Evolutionary conservation across 1,140 invertebrate species (phyloP), one percentile per base, ranked within the genome.

Genomic region (Drosophila rufa): DNA sequence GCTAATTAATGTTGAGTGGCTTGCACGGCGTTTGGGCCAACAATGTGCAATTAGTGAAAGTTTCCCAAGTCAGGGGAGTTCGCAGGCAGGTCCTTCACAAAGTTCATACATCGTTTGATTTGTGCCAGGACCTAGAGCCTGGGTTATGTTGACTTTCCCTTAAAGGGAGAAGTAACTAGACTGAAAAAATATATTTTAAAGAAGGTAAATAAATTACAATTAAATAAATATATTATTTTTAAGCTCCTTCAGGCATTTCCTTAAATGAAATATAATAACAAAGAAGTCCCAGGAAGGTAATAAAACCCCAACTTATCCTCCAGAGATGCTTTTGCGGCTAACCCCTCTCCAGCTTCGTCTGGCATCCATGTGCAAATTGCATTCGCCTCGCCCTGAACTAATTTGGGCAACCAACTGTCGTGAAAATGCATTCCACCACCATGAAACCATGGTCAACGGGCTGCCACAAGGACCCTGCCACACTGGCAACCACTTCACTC

Each of bases 1-100:
- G 68, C 78, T 85, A 85, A 85, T 85, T 85, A 85, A 85, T 85
- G 82, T 69, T 70, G 82, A 85, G 82, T 80, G 82, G 78, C 67
- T 56, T 68, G 74, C 67, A 77, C 58, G 40, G 36, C 66, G 46
- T 80, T 67, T 38, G 58, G 36, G 61, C 71, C 62, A 73, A 80
- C 78, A 84, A 85, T 80, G 73, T 80, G 77, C 82, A 85, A 85
- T 85, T 85, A 85, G 78, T 53, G 43, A 80, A 84, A 84, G 73
- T 76, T 82, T 82, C 9, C 65, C 64, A 64, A 64, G 42, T 62
- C 33, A 14, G 15, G 40, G 42, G n/a, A 36, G n/a, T 22, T 67
- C 14, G 17, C 17, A 17, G 12, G 42, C 22, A 46, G 33, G 40
- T 67, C 48, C 67, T 68, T 68, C 48, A 40, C 4, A 68, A 47